Percentiles rank a stretch among this genome's conserved stretches.
phyloP scores from a whole-genome alignment of 2,888 invertebrate species.

The Athripsodes cinereus region DNA sequence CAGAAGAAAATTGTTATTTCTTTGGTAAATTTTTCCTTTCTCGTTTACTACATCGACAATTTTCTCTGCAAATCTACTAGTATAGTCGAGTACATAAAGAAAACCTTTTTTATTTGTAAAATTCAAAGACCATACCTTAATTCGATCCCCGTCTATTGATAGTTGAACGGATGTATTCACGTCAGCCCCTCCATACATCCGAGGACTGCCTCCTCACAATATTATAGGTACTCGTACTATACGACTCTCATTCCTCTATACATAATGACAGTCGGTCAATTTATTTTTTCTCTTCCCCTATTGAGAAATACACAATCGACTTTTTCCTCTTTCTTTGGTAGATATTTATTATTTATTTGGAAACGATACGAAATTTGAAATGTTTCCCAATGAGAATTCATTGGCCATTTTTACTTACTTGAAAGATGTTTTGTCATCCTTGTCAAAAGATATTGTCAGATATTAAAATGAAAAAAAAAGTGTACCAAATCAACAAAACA shows the following conservation, averaged over 20 bases:
- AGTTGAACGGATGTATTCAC: neutral
- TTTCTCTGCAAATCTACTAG: no score
- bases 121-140: conserved; percentile 1
- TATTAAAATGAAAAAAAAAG: no score
- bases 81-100: neutral
- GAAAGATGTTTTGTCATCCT: no score
- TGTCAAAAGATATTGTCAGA: no score
- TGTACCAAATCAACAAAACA: no score
- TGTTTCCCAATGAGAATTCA: no score
- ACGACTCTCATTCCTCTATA: neutral
- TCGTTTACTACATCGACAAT: no score
- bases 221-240: neutral
- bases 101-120: neutral
- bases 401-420: no score
- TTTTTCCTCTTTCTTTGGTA: neutral
- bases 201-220: neutral
- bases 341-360: no score
- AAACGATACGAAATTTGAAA: no score
- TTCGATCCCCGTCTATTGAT: neutral
- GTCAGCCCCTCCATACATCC: neutral
- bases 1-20: no score
- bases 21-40: no score
- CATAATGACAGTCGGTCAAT: neutral
- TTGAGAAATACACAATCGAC: neutral
- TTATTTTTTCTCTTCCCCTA: neutral